Base-by-base conservation (phyloP, 2,888 invertebrate genomes). In the Agrilus biguttatus region DNA sequence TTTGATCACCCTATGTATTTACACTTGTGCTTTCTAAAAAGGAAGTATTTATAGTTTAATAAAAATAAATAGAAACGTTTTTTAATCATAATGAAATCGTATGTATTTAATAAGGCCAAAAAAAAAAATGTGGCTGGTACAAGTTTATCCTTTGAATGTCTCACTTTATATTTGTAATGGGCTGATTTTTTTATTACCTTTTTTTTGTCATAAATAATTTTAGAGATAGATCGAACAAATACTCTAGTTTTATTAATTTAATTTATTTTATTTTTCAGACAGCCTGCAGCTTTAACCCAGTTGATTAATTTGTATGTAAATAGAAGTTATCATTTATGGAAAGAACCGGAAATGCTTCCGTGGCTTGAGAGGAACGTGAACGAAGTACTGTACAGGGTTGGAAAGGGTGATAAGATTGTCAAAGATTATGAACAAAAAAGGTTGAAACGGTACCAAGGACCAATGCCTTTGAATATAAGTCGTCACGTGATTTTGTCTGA, bases 341-440 rank as follows among this genome's bases (percentile, higher is more conserved):
- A 85, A 56, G 81, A 84, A 51, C 68, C 75, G 14, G 78, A 78
- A 47, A 71, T 84, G 40, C 58, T 89, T 40, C 70, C 73, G 1
- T 90, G 88, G 86, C 61, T 91, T 45, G 87, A 88, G 58, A 69
- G 67, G 42, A 83, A 82, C 61, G 83, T 82, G 0, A 73, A 77
- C 45, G 57, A 61, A 17, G 80, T 78, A 7, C 56, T 87, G 37
- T 73, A 77, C 51, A 68, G 74, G 42, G 75, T 83, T 5, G 78
- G 82, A 47, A 59, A 57, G n/a, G 66, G 68, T 17, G 81, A 84
- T 58, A 69, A 73, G 0, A 56, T 72, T 13, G 67, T 78, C 1
- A 70, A 70, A 45, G 79, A 78, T 37, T 81, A 73, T 57, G 71
- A 72, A 54, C 63, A 66, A 32, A 80, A 80, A 62, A 62, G 83